Conservation (phyloP, 2,113 vertebrate genomes). For the Varanus komodoensis region DNA sequence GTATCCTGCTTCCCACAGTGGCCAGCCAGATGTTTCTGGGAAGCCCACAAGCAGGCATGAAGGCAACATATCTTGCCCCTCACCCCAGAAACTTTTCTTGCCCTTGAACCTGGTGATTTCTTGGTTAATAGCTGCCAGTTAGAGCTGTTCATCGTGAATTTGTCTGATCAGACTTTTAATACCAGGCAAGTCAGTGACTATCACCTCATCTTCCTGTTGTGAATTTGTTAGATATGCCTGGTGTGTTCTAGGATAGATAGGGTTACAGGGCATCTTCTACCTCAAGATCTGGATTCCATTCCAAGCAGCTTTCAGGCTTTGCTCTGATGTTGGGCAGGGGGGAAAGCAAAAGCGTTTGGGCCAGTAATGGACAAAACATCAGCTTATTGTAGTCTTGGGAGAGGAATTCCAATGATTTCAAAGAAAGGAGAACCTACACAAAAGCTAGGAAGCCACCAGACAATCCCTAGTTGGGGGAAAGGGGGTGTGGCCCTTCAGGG, state of each 20-base stretch:
- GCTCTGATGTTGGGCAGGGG: too few relatives aligned
- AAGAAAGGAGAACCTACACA: too few relatives aligned
- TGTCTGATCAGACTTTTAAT: not conserved
- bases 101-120: not conserved
- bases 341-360: too few relatives aligned
- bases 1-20: not conserved
- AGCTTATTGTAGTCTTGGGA: too few relatives aligned
- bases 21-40: not conserved
- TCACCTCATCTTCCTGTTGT: not conserved
- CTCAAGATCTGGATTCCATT: too few relatives aligned
- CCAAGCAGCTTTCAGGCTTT: too few relatives aligned
- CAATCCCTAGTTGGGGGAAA: too few relatives aligned
- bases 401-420: too few relatives aligned
- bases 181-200: not conserved
- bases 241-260: not conserved
- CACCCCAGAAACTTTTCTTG: not conserved
- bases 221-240: not conserved
- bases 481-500: too few relatives aligned
- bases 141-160: not conserved
- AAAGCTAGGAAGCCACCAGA: too few relatives aligned
- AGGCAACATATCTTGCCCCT: not conserved
- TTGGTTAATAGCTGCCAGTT: not conserved
- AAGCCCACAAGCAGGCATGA: not conserved
- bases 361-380: too few relatives aligned
- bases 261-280: too few relatives aligned